A percentile compares a stretch with the other conserved stretches of the same genome.
phyloP scores from a whole-genome alignment of 2,797 vertebrate genomes.

The Notolabrus celidotus region DNA sequence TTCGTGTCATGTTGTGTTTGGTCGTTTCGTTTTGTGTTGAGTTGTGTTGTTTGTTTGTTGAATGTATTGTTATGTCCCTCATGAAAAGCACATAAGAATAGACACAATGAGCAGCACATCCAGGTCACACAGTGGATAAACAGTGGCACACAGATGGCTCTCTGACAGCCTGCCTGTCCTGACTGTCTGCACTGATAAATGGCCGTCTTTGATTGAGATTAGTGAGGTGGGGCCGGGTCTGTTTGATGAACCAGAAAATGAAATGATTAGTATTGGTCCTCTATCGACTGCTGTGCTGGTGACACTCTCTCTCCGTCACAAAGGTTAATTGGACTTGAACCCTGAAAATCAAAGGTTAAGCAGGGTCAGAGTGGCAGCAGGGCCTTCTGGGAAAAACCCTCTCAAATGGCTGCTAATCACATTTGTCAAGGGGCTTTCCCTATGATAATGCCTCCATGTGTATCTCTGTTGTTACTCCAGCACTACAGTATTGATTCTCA shows the following conservation, averaged over 20 bases:
- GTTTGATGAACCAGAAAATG: constrained; percentile 96
- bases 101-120: not conserved
- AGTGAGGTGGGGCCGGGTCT: constrained; percentile 87
- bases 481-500: constrained; percentile 78
- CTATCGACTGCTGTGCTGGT: constrained; percentile 91
- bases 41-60: too few species aligned
- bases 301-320: constrained; percentile 90
- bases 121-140: not conserved
- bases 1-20: too few species aligned
- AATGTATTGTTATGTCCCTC: too few species aligned
- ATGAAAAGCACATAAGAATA: too few species aligned
- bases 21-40: too few species aligned
- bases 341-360: constrained; percentile 97
- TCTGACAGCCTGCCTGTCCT: constrained; percentile 77
- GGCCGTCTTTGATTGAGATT: constrained; percentile 89
- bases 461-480: constrained; percentile 70
- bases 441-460: constrained; percentile 79
- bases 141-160: constrained; percentile 63
- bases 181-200: constrained; percentile 89
- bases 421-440: constrained; percentile 88
- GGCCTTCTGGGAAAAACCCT: constrained; percentile 82
- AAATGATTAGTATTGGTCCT: constrained; percentile 94
- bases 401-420: constrained; percentile 91
- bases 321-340: constrained; percentile 99
- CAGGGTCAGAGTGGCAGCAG: constrained; percentile 88